Conservation (phyloP, 2,888 invertebrate genomes). For the Sesia bembeciformis region DNA sequence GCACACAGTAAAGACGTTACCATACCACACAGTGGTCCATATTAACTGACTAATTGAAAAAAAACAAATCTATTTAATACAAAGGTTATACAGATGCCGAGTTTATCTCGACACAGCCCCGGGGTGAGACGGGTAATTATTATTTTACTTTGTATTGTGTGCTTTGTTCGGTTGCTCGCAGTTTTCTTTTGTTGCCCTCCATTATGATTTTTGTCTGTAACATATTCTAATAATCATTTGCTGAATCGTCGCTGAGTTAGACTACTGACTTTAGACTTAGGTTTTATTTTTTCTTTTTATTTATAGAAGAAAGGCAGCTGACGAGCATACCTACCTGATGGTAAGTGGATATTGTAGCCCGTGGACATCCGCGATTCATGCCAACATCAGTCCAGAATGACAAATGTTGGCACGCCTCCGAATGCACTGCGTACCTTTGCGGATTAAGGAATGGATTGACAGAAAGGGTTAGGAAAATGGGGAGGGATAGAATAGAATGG, state of each 20-base stretch:
- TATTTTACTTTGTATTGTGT: slow-evolving; percentile 51
- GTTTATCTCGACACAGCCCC: slow-evolving; percentile 35
- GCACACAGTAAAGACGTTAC: slow-evolving; percentile 29
- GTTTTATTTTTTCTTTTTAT: too few relatives aligned
- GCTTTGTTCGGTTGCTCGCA: slow-evolving; percentile 32
- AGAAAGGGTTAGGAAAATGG: too few relatives aligned
- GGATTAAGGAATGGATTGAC: too few relatives aligned
- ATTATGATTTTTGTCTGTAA: slow-evolving; percentile 41
- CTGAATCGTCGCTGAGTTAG: slow-evolving; percentile 6
- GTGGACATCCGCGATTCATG: too few relatives aligned
- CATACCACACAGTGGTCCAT: slow-evolving; percentile 22
- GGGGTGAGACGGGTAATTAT: slow-evolving; percentile 48
- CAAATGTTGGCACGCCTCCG: too few relatives aligned
- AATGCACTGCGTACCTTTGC: too few relatives aligned
- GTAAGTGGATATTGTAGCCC: too few relatives aligned
- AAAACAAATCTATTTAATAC: slow-evolving; percentile 21
- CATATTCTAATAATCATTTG: slow-evolving; percentile 44
- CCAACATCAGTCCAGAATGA: too few relatives aligned
- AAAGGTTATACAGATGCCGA: slow-evolving; percentile 28
- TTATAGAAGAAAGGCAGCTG: too few relatives aligned
- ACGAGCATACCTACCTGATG: too few relatives aligned
- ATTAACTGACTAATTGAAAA: slow-evolving; percentile 35
- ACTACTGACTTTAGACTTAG: neutral
- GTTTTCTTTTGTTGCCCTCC: slow-evolving; percentile 44
- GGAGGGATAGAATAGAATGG: too few relatives aligned